Evolutionary conservation across 2,797 vertebrate species (phyloP).

Genomic region (Crenuchus spilurus): DNA sequence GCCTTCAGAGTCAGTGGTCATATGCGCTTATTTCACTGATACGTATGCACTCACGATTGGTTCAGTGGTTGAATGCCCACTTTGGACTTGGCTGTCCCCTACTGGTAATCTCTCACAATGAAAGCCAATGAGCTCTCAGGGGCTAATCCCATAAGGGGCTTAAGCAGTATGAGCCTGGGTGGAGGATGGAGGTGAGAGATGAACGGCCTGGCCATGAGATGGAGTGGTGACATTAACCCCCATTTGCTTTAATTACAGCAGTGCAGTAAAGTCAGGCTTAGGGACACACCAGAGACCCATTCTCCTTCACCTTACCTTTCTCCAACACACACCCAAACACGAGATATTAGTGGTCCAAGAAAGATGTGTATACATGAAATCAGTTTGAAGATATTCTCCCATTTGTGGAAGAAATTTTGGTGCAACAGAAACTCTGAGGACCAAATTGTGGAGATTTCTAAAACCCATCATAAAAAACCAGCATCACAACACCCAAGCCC

Average conservation of each 20-base stretch:
- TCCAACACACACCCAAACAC: neutral
- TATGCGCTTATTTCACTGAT: too few relatives aligned
- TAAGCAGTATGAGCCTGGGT: constrained; percentile 45
- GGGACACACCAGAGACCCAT: constrained; percentile 8
- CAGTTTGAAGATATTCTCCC: too few relatives aligned
- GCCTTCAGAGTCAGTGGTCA: neutral
- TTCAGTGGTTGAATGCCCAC: neutral
- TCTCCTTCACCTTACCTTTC: neutral
- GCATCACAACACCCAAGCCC: too few relatives aligned
- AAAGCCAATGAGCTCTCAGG: constrained; percentile 32
- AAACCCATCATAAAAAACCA: too few relatives aligned
- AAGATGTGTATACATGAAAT: too few relatives aligned
- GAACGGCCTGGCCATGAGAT: neutral
- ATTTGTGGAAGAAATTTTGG: too few relatives aligned
- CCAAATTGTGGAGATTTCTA: too few relatives aligned
- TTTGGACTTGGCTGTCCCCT: neutral
- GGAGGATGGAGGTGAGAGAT: constrained; percentile 28
- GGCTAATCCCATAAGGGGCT: constrained; percentile 34
- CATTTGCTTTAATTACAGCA: constrained; percentile 37
- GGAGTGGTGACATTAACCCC: neutral
- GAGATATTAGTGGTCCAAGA: too few relatives aligned
- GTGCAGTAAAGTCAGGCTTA: neutral
- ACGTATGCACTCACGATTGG: neutral
- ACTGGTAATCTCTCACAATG: constrained; percentile 26
- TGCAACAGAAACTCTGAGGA: too few relatives aligned